A percentile compares a stretch with the other conserved stretches of the same genome.
Conservation (phyloP, 2,113 vertebrate species). For the rat (Rattus norvegicus) region DNA sequence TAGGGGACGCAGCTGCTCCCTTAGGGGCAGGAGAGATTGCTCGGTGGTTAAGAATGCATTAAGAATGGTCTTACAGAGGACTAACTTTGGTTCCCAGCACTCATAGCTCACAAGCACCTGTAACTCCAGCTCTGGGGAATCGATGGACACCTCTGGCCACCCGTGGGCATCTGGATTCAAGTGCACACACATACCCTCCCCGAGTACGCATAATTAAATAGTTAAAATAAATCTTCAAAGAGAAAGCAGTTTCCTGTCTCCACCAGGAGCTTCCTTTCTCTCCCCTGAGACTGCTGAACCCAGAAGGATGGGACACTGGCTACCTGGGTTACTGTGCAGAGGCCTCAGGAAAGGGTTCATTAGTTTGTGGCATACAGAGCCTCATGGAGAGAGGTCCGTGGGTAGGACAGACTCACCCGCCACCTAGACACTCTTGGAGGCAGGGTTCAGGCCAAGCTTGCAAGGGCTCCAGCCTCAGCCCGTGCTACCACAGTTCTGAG, state of each 20-base stretch:
- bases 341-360: rapidly evolving
- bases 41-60: neutral
- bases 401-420: neutral
- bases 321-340: rapidly evolving
- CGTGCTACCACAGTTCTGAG: neutral
- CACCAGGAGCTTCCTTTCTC: too few species aligned
- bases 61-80: too few species aligned
- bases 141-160: neutral
- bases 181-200: too few species aligned
- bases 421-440: neutral
- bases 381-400: rapidly evolving
- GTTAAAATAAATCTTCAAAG: neutral
- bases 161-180: neutral
- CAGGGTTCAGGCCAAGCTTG: neutral
- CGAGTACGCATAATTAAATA: neutral
- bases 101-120: neutral
- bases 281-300: neutral
- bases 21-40: neutral
- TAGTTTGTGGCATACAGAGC: rapidly evolving
- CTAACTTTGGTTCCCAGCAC: neutral
- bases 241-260: neutral
- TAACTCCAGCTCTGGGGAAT: neutral
- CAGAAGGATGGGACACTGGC: neutral
- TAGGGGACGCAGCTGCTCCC: neutral
- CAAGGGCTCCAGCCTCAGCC: neutral